phyloP scores from a whole-genome alignment of 2,888 invertebrate genomes.

The Coremacera marginata region DNA sequence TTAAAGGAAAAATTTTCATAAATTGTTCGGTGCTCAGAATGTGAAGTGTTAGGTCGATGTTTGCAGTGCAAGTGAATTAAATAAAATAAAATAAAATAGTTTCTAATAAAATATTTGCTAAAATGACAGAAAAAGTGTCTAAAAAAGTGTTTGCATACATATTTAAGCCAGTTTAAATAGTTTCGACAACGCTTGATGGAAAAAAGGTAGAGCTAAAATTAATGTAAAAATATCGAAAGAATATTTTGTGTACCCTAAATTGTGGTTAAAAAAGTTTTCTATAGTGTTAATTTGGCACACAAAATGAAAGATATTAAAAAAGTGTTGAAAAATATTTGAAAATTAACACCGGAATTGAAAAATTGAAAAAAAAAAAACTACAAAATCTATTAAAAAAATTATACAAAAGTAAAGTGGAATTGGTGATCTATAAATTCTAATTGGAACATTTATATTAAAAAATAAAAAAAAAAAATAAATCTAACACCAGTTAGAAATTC shows the following conservation, averaged over 20 bases:
- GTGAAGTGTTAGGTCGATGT: constrained; percentile 56
- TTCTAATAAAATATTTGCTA: not conserved
- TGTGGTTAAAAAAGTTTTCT: too few relatives aligned
- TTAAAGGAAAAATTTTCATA: constrained; percentile 68
- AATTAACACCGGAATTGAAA: too few relatives aligned
- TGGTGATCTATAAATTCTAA: not conserved
- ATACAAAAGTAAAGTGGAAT: too few relatives aligned
- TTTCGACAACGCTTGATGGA: not conserved
- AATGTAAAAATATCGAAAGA: not conserved
- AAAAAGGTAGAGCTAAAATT: constrained; percentile 15
- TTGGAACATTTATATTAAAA: not conserved
- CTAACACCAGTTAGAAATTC: too few relatives aligned
- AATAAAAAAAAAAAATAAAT: not conserved
- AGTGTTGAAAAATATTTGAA: not conserved
- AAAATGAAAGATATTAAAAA: not conserved
- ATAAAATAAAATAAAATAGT: constrained; percentile 3
- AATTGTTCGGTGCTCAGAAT: constrained; percentile 66
- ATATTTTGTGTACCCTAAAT: constrained; percentile 26
- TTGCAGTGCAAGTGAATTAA: constrained; percentile 8
- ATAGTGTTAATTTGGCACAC: not conserved
- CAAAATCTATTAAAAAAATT: too few relatives aligned
- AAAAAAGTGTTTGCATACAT: constrained; percentile 16
- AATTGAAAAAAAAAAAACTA: too few relatives aligned
- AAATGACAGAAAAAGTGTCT: constrained; percentile 1
- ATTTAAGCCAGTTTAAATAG: not conserved